Percentiles rank a stretch among this genome's conserved stretches.
These are phyloP conservation scores for Sylvia atricapilla DNA, from an alignment of 2,113 vertebrate genomes.

Conservation along the genomic window DNA sequence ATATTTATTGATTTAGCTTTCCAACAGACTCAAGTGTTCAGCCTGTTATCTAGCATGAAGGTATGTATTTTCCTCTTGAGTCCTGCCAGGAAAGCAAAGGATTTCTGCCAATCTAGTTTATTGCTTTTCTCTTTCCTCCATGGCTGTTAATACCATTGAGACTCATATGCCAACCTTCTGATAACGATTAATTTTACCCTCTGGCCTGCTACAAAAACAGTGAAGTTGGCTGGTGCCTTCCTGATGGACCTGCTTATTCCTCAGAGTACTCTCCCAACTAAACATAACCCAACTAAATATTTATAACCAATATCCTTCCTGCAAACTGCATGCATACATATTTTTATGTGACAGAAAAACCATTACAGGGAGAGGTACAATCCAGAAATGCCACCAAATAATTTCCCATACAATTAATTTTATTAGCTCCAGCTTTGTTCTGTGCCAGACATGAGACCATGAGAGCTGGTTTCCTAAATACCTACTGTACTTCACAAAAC, in stretches of 20 bases:
- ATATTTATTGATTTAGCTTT: conserved; percentile 16
- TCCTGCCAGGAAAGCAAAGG: background rate
- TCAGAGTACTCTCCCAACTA: background rate
- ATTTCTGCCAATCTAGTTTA: conserved; percentile 10
- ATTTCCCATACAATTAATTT: background rate
- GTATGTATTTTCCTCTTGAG: background rate
- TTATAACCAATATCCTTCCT: background rate
- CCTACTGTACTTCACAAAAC: rapidly evolving
- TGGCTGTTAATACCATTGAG: background rate
- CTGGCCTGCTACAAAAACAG: rapidly evolving
- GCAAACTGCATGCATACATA: background rate
- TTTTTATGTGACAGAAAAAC: background rate
- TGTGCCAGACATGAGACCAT: background rate
- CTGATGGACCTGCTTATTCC: background rate
- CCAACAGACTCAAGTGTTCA: background rate
- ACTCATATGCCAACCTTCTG: background rate
- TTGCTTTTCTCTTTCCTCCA: background rate
- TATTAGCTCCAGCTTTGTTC: background rate
- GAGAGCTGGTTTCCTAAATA: background rate
- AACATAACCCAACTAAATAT: background rate
- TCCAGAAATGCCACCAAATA: background rate
- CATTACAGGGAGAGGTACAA: background rate
- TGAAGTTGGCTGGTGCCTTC: background rate
- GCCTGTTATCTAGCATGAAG: background rate
- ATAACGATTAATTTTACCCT: background rate